Conservation (phyloP, 2,113 vertebrate genomes). For the Acrocephalus arundinaceus region DNA sequence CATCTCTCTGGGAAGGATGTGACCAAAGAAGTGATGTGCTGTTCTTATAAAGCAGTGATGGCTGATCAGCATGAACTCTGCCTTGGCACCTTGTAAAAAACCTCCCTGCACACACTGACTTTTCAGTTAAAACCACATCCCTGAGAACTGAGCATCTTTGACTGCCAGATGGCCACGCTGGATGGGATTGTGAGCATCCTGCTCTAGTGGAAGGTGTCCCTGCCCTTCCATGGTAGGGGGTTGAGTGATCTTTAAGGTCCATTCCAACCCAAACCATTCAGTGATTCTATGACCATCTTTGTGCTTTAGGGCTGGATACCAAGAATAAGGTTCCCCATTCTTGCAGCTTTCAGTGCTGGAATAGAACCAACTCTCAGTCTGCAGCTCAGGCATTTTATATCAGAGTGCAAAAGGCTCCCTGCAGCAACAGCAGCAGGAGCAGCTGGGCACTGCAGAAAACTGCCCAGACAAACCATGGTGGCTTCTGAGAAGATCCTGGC, state of each 20-base stretch:
- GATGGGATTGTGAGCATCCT: not conserved
- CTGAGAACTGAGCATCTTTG: not conserved
- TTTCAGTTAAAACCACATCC: not conserved
- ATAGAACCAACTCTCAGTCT: not conserved
- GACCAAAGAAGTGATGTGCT: not conserved
- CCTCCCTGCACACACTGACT: not conserved
- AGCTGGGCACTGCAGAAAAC: not conserved
- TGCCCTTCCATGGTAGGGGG: not conserved
- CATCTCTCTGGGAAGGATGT: not conserved
- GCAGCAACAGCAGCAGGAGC: not conserved
- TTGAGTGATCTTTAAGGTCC: not conserved
- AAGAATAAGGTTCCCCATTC: not conserved
- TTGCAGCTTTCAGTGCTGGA: not conserved
- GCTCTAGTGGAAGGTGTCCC: not conserved
- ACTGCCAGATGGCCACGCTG: not conserved
- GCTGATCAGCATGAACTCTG: not conserved
- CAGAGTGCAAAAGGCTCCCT: not conserved
- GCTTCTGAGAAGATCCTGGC: not conserved
- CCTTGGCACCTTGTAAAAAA: not conserved
- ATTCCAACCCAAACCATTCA: not conserved
- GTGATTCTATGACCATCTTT: not conserved
- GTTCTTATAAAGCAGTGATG: not conserved
- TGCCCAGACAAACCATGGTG: fast-evolving
- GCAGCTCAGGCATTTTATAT: not conserved
- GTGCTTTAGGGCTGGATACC: not conserved